Evolutionary conservation across 2,888 invertebrate genomes (phyloP), one percentile per base, ranked within the genome.

Genomic region (Linyphia triangularis): DNA sequence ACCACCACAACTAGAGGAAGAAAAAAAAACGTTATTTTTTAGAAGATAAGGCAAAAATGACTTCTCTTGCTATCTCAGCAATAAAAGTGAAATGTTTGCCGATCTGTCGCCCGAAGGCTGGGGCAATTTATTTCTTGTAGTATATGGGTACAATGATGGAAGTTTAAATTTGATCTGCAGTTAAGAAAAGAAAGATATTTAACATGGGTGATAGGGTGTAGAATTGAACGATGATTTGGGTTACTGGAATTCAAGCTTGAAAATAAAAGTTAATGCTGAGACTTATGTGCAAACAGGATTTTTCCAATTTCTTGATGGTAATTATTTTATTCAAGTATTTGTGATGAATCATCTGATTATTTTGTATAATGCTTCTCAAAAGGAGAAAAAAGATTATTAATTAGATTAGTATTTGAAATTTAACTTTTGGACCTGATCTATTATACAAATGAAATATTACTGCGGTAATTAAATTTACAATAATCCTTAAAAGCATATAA

Each of bases 21-120:
- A 28, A 13, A 43, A 51, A 67, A 26, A 63, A n/a, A 9, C 19
- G 28, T 40, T 51, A 16, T 30, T 51, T 77, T 78, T 65, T 51
- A 13, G 1, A 51, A 67, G 67, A 67, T 67, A 79, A 67, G 28
- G 67, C 40, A 51, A 79, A 79, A 79, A 61, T 40, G 61, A 26
- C 51, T 77, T 10, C 28, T 43, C 26, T 33, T 26, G 40, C 40
- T 79, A 65, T 79, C 78, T 37, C 40, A 30, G 78, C 78, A 65
- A 79, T 79, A 65, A 79, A 79, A 79, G 78, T 67, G 78, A 79
- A 67, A 79, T 79, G 78, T 65, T 79, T 79, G 67, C 40, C 67
- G 51, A 51, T 79, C 43, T 67, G 67, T 79, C 78, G 43, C 63
- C 78, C 33, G 3, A 13, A 40, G 77, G 78, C 16, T 24, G 19